Base-by-base conservation (phyloP, 2,888 invertebrate genomes). In the Phortica magna region DNA sequence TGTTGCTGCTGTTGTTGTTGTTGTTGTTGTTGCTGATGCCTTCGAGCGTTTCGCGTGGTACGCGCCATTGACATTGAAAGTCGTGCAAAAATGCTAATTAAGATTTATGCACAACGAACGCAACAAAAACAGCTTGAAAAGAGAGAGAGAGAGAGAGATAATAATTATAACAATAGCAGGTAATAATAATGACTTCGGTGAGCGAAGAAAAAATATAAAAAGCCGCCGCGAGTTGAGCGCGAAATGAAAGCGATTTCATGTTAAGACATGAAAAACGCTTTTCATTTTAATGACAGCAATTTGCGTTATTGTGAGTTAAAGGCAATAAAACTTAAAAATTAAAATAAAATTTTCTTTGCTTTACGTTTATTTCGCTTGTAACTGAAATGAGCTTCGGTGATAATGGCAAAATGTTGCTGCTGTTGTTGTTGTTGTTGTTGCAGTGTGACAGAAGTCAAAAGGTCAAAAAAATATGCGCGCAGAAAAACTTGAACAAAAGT, bases 61-160 rank as follows among this genome's bases (percentile, higher is more conserved):
- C 14, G 55, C 77, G 79, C 77, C 82, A 88, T 84, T 85, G 85
- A 88, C 85, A 85, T 87, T 85, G 85, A 88, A 82, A 84, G 87
- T 79, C 78, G 81, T 76, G 88, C 73, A 79, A 81, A 71, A 80
- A 84, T 87, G 88, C 81, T 85, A 85, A 85, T 88, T 87, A 88
- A 82, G 86, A 61, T 61, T 61, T 61, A 68, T 43, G 41, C 19
- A 7, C 43, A 48, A 48, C n/a, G 43, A 48, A 1, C 41, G 17
- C 41, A 42, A 67, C n/a, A 43, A 67, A 4, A 67, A 67, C 67
- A 42, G 39, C 19, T 53, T 53, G 53, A 9, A 61, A 7, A 48
- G 14, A 48, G 9, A 12, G 14, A 48, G 14, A 48, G 14, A 48
- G 14, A 48, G 14, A 61, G 7, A 61, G 12, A 61, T 22, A 61